Percentiles rank a stretch among this genome's conserved stretches.
Evolutionary conservation across 1,140 invertebrate species (phyloP).

Genomic region (Tetramorium parvispinum): DNA sequence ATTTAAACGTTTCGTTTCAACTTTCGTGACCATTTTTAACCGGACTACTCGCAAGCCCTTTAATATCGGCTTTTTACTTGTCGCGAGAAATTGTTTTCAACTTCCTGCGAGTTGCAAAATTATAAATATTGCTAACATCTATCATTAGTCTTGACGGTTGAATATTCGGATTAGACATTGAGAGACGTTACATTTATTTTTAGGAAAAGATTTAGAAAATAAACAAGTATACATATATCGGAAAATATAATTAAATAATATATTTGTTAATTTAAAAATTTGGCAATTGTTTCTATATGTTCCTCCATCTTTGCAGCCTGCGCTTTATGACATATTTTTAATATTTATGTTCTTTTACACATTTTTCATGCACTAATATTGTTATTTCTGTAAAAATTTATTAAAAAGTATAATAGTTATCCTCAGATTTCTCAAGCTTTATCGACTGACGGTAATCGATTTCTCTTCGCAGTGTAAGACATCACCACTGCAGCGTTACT

Average conservation of each 20-base stretch:
- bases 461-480: conserved; percentile 31
- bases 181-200: background rate
- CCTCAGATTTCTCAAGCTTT: conserved; percentile 40
- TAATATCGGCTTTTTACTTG: background rate
- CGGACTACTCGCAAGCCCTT: background rate
- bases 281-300: background rate
- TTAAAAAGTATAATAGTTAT: conserved; percentile 4
- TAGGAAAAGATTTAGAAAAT: background rate
- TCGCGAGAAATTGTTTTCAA: background rate
- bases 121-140: background rate
- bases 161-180: background rate
- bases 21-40: background rate
- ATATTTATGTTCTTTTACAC: background rate
- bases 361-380: conserved; percentile 8
- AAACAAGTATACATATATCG: background rate
- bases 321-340: conserved; percentile 6
- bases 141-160: background rate
- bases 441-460: conserved; percentile 61
- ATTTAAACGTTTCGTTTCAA: conserved; percentile 18
- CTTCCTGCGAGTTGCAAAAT: background rate
- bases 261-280: background rate
- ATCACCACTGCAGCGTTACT: conserved; percentile 39
- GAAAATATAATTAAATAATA: background rate
- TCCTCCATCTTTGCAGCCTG: background rate
- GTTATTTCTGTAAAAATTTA: conserved; percentile 1